Conservation (phyloP, 2,113 vertebrate genomes). For the Cariama cristata region DNA sequence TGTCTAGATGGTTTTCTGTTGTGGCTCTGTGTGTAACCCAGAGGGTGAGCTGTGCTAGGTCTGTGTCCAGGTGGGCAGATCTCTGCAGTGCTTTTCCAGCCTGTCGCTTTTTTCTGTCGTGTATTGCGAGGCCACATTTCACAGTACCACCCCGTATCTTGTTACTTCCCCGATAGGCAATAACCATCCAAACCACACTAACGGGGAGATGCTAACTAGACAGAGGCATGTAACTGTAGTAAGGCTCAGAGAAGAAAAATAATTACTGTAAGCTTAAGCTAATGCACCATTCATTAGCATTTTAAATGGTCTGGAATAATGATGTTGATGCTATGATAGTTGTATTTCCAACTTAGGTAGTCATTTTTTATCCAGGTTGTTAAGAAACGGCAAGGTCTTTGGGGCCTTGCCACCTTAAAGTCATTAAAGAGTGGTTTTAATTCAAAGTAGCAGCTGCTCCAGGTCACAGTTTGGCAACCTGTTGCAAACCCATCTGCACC, state of each 20-base stretch:
- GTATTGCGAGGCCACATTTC: background rate
- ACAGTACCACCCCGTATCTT: background rate
- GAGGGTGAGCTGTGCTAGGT: background rate
- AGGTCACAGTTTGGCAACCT: background rate
- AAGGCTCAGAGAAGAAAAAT: background rate
- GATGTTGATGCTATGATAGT: background rate
- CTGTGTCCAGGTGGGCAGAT: background rate
- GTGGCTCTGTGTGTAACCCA: background rate
- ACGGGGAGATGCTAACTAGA: background rate
- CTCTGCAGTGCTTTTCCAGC: background rate
- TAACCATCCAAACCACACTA: background rate
- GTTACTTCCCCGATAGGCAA: fast-evolving
- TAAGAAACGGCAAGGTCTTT: background rate
- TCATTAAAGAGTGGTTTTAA: background rate
- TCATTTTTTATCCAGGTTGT: background rate
- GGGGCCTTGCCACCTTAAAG: background rate
- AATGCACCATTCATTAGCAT: background rate
- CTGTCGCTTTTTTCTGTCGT: fast-evolving
- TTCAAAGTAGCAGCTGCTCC: background rate
- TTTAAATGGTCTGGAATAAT: background rate
- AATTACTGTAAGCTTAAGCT: background rate
- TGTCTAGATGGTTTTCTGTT: background rate
- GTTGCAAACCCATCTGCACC: background rate
- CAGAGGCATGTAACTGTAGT: background rate
- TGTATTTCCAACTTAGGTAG: background rate